Evolutionary conservation across 2,888 invertebrate species (phyloP).

Genomic region (Bembecia ichneumoniformis): DNA sequence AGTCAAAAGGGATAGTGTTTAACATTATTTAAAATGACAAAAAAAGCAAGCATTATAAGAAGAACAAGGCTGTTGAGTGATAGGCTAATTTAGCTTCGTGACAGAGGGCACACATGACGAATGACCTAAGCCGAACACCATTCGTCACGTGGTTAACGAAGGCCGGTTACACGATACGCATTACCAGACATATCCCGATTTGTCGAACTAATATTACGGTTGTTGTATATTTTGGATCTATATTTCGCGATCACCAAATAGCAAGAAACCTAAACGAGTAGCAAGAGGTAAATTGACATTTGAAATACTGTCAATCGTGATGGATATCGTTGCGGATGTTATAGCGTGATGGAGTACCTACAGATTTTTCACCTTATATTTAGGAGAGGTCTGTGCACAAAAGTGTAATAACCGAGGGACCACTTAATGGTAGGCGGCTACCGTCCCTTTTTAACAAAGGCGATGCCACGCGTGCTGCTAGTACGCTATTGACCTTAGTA

Average conservation of each 20-base stretch:
- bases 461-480: too few relatives aligned
- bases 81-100: slow-evolving; percentile 16
- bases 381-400: too few relatives aligned
- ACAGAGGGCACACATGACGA: slow-evolving; percentile 13
- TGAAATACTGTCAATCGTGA: too few relatives aligned
- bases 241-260: neutral
- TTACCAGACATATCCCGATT: slow-evolving; percentile 29
- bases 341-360: too few relatives aligned
- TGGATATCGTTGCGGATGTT: too few relatives aligned
- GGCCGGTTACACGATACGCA: slow-evolving; percentile 35
- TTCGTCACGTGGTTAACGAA: slow-evolving; percentile 48
- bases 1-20: neutral
- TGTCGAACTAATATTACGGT: slow-evolving; percentile 9
- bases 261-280: neutral
- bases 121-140: slow-evolving; percentile 14
- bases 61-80: slow-evolving; percentile 14
- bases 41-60: slow-evolving; percentile 7
- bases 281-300: too few relatives aligned
- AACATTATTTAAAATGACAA: slow-evolving; percentile 10
- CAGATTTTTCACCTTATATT: too few relatives aligned
- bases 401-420: too few relatives aligned
- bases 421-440: too few relatives aligned
- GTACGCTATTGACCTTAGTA: too few relatives aligned
- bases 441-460: too few relatives aligned
- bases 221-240: neutral